Base-by-base conservation (phyloP, 2,113 vertebrate genomes). In the Corythornis cristatus region DNA sequence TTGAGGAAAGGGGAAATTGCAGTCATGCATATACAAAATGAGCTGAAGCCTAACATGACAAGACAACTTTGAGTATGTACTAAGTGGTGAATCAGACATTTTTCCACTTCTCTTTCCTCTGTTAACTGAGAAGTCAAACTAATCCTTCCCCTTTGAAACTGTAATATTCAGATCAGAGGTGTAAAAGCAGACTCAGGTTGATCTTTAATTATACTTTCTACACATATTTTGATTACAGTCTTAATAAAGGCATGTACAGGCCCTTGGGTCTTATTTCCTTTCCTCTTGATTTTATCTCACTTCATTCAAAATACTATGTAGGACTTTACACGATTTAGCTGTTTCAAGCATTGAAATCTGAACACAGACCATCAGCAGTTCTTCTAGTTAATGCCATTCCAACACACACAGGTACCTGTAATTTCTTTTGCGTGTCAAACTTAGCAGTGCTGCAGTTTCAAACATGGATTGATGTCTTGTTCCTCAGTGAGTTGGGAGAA, bases 121-220 rank as follows among this genome's bases (percentile, higher is more conserved):
- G 15, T 81, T 84, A 90, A 76, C 64, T 77, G 45, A 57, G 1
- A 25, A 87, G 54, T 77, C 84, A 76, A 6, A 82, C 18, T 87
- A 92, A 85, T 79, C 37, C 58, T 9, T 50, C 46, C 46, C 31
- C 65, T 89, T 67, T 83, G 51, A 87, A 95, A 85, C 31, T 60
- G 45, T 19, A 85, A 73, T 73, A 93, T 74, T 92, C 56, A 87
- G 54, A 94, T 93, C 40, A 88, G 74, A 95, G 74, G 58, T 51
- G 14, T 78, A 92, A 83, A 89, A 85, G 81, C 42, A 93, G 62
- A 51, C 33, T 37, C 3, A 0, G 31, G 53, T 33, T 65, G 46
- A 54, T 76, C 64, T 89, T 82, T 70, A 92, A 82, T 82, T 81
- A 78, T 10, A 84, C 66, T 73, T 89, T 89, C n/a, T 64, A 25